Evolutionary conservation across 2,113 vertebrate species (phyloP).

Genomic region (Hemibagrus wyckioides): DNA sequence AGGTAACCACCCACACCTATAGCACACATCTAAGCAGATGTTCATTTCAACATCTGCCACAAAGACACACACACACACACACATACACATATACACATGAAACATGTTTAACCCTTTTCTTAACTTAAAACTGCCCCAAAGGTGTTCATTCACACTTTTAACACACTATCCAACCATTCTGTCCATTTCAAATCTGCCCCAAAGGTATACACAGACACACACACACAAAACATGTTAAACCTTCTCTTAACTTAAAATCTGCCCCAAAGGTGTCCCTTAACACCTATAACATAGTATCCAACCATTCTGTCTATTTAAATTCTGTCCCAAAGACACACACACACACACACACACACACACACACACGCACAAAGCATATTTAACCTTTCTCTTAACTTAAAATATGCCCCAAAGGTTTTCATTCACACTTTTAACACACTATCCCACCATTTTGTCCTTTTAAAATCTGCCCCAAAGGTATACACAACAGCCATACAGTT

Average conservation of each 20-base stretch:
- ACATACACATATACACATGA: no score
- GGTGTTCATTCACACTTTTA: background rate
- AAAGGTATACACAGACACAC: background rate
- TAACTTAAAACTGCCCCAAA: background rate
- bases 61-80: background rate
- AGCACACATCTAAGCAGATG: background rate
- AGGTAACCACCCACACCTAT: conserved; percentile 71
- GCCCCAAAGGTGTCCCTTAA: background rate
- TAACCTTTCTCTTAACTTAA: background rate
- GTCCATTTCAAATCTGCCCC: background rate
- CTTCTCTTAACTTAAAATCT: background rate
- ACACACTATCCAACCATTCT: background rate
- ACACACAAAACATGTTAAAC: background rate
- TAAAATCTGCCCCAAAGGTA: background rate
- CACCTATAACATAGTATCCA: background rate
- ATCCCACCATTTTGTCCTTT: no score
- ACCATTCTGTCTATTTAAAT: background rate
- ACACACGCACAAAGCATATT: no score
- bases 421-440: background rate
- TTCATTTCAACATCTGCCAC: background rate
- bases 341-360: background rate
- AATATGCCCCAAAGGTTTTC: background rate
- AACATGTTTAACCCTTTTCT: background rate
- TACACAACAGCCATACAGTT: background rate
- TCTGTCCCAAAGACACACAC: background rate